Evolutionary conservation across 2,113 vertebrate genomes (phyloP).

Genomic region (Pungitius pungitius): DNA sequence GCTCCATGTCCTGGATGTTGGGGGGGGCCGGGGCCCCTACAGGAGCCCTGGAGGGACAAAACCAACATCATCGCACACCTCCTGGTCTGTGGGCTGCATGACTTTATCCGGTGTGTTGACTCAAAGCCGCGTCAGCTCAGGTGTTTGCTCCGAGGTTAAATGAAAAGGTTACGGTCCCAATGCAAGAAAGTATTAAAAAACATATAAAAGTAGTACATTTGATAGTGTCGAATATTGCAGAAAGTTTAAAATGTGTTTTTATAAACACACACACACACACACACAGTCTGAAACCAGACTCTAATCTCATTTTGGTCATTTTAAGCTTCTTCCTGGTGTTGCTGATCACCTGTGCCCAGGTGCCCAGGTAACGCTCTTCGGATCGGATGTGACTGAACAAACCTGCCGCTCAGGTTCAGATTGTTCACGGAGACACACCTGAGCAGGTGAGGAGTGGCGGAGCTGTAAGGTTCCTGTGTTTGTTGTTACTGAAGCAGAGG

Average conservation of each 20-base stretch:
- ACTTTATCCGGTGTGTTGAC: no score
- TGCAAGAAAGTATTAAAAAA: no score
- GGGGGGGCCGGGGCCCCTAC: background rate
- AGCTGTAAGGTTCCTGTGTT: constrained; percentile 42
- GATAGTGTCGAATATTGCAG: no score
- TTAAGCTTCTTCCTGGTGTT: background rate
- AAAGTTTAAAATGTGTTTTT: no score
- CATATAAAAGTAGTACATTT: no score
- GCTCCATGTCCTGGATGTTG: constrained; percentile 80
- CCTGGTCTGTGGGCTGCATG: no score
- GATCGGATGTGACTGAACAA: background rate
- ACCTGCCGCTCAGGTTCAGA: constrained; percentile 39
- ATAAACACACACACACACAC: no score
- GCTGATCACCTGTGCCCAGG: background rate
- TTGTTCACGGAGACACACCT: constrained; percentile 17
- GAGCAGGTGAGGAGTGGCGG: constrained; percentile 13
- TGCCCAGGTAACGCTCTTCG: background rate
- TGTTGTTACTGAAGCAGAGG: constrained; percentile 30
- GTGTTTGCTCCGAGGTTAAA: no score
- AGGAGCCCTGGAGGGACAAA: constrained; percentile 45
- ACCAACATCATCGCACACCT: background rate
- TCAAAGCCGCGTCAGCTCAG: no score
- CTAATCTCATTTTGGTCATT: background rate
- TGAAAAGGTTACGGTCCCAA: no score
- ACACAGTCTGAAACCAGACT: background rate